A percentile compares a stretch with the other conserved stretches of the same genome.
Conservation (phyloP, 1,140 invertebrate genomes). For the Dendrolimus kikuchii region DNA sequence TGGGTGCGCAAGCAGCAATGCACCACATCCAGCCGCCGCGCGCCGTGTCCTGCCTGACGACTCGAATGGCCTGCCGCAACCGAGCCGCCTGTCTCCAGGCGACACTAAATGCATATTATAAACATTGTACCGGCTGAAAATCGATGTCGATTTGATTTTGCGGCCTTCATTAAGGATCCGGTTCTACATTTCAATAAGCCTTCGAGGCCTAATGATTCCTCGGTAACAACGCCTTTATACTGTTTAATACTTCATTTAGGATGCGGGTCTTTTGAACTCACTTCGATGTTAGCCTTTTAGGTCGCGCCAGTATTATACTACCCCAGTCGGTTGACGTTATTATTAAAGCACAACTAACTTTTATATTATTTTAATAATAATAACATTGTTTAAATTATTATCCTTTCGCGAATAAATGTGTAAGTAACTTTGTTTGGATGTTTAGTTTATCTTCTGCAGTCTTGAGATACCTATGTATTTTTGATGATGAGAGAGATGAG, state of each 20-base stretch:
- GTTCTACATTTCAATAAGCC: constrained; percentile 64
- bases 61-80: constrained; percentile 3
- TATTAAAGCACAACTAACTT: constrained; percentile 41
- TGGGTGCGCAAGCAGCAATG: constrained; percentile 5
- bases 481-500: too few species aligned
- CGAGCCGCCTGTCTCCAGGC: constrained; percentile 28
- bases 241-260: constrained; percentile 61
- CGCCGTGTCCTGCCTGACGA: constrained; percentile 8
- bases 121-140: constrained; percentile 54
- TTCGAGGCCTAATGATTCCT: constrained; percentile 61
- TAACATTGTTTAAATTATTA: not conserved
- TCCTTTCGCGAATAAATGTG: not conserved
- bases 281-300: constrained; percentile 31
- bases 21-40: constrained; percentile 7
- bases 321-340: constrained; percentile 29
- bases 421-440: not conserved
- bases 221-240: constrained; percentile 60
- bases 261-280: constrained; percentile 57
- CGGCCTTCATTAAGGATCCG: constrained; percentile 63
- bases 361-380: constrained; percentile 26
- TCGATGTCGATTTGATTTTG: constrained; percentile 65
- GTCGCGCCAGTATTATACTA: constrained; percentile 37
- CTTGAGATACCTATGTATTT: too few species aligned
- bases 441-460: too few species aligned
- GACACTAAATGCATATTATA: constrained; percentile 48